Conservation (phyloP, 2,888 invertebrate genomes). For the Bembecia ichneumoniformis region DNA sequence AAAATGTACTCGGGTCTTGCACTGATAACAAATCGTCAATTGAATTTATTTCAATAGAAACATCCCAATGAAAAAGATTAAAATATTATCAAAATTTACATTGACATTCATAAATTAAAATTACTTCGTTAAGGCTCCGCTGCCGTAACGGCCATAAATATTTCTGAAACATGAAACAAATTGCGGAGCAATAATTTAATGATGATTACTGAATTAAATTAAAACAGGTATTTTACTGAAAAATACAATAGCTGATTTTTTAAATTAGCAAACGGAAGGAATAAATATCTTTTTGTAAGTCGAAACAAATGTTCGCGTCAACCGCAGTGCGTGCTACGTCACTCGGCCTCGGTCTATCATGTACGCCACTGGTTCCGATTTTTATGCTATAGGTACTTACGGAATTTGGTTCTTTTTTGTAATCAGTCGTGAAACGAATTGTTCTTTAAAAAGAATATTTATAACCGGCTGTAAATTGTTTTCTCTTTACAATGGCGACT, state of each 20-base stretch:
- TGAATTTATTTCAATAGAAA: no score
- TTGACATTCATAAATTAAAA: neutral
- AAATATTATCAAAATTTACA: no score
- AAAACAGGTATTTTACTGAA: neutral
- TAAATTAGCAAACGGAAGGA: neutral
- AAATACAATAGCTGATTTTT: neutral
- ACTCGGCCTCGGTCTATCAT: slow-evolving; percentile 24
- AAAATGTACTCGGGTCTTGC: no score
- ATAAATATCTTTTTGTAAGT: slow-evolving; percentile 3
- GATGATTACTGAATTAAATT: neutral
- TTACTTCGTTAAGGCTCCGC: no score
- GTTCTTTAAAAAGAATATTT: no score
- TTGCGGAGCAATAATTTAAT: neutral
- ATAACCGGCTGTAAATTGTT: no score
- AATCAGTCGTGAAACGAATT: no score
- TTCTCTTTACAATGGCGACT: no score
- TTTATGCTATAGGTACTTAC: neutral
- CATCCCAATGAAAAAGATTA: no score
- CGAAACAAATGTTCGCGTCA: slow-evolving; percentile 36
- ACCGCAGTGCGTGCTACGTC: slow-evolving; percentile 37
- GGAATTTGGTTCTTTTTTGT: no score
- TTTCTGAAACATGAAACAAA: neutral
- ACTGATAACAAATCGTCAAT: no score
- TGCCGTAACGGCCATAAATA: no score
- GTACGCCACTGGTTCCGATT: slow-evolving; percentile 13